Evolutionary conservation across 2,797 vertebrate species (phyloP), one percentile per base, ranked within the genome.

Genomic region (Poeciliopsis gracilis): DNA sequence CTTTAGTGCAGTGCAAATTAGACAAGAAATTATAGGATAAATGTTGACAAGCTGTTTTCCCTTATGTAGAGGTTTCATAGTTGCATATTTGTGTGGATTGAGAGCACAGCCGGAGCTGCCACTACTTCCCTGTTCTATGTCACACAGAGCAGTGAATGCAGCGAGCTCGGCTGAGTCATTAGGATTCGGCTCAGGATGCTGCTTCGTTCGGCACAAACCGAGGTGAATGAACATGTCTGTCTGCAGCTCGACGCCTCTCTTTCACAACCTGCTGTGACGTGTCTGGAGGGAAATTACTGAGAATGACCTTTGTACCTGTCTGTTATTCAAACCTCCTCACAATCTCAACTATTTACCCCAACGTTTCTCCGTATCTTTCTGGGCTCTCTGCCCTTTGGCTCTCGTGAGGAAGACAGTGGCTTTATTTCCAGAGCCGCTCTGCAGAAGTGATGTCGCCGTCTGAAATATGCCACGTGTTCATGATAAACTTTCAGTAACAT

Each of bases 171-270:
- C 61, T 79, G 77, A 25, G 86, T 91, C 90, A 94, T 94, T 94
- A 94, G 92, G 90, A 94, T 95, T 94, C 91, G 86, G 82, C 88
- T 94, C 94, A 93, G 91, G 92, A 83, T 20, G 87, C 84, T 11
- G 88, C 77, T 90, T 90, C 89, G n/a, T 84, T 86, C 86, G 87
- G 92, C 92, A 92, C 92, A 88, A 90, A 88, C 90, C 5, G 90
- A 89, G 87, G 91, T 94, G 94, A 95, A 94, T 93, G 94, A 94
- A 94, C 93, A 93, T 85, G 91, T 93, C 93, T 94, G 93, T 93
- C 92, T 92, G 91, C 90, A 73, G 90, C 7, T 84, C 92, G 90
- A 90, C 82, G 61, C 84, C 85, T 82, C 86, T 88, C 86, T 89
- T 86, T 89, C 87, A 84, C 76, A 79, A 84, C 86, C 83, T 83